Conservation (phyloP, 2,797 vertebrate genomes). For the Gobionotothen gibberifrons region DNA sequence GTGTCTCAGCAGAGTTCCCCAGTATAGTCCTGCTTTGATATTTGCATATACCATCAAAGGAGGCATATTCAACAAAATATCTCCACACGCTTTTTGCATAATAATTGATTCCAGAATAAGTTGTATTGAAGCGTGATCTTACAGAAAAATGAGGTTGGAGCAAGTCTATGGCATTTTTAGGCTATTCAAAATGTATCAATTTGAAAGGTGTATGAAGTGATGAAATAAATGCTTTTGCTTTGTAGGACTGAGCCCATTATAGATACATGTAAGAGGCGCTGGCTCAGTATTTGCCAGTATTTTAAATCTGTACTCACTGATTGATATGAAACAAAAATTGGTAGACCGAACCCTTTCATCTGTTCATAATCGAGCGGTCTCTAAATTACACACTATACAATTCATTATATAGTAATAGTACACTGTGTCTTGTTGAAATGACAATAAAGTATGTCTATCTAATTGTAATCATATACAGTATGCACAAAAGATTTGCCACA, state of each 20-base stretch:
- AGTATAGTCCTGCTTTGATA: background rate
- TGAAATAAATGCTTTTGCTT: background rate
- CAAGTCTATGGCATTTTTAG: background rate
- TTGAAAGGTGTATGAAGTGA: background rate
- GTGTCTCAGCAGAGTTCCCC: background rate
- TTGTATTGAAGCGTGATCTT: slow-evolving; percentile 6
- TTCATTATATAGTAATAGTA: too few species aligned
- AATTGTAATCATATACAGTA: too few species aligned
- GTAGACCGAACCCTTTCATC: too few species aligned
- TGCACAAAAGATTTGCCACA: too few species aligned
- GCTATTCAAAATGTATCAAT: background rate
- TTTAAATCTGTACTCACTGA: too few species aligned
- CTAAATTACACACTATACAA: too few species aligned
- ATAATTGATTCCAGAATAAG: background rate
- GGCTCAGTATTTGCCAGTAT: background rate
- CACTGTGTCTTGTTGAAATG: too few species aligned
- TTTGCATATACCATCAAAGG: slow-evolving; percentile 1
- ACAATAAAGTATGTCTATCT: too few species aligned
- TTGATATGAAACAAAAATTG: too few species aligned
- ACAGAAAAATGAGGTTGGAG: background rate
- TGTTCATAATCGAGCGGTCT: too few species aligned
- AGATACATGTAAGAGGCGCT: background rate
- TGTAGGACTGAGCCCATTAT: background rate
- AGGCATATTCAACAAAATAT: background rate
- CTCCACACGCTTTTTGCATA: background rate